Evolutionary conservation across 2,888 invertebrate genomes (phyloP).

Genomic region (Hyposoter didymator): DNA sequence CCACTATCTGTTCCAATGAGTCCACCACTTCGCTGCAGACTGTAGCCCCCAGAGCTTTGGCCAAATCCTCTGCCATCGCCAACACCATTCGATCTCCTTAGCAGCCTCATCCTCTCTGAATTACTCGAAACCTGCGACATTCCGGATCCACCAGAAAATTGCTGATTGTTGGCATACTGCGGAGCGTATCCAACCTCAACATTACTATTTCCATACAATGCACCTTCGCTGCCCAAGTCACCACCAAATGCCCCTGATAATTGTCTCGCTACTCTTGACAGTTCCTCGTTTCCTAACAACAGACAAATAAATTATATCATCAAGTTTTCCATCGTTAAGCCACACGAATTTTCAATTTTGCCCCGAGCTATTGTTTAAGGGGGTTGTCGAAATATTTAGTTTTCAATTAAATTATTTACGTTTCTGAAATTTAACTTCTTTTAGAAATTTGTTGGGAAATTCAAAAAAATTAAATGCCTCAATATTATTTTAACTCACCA

Average conservation of each 20-base stretch:
- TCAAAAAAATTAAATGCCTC: no score
- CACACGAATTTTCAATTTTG: neutral
- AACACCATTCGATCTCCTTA: neutral
- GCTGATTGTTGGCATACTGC: neutral
- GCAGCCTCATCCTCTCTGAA: neutral
- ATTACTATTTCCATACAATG: neutral
- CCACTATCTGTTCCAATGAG: no score
- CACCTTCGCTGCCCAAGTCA: neutral
- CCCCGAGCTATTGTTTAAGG: neutral
- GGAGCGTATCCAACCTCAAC: no score
- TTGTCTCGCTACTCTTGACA: neutral
- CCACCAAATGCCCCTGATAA: neutral
- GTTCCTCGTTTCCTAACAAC: neutral
- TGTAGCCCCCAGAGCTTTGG: no score
- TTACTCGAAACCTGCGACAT: neutral
- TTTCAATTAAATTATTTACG: neutral
- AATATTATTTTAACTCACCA: neutral
- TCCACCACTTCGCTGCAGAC: no score
- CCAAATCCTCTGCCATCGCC: no score
- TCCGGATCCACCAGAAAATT: neutral
- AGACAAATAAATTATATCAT: neutral
- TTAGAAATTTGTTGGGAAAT: neutral
- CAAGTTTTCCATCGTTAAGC: neutral
- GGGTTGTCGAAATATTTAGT: neutral
- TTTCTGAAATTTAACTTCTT: neutral